Conservation (phyloP, 2,113 vertebrate species). For the Rhadina sibilatrix region DNA sequence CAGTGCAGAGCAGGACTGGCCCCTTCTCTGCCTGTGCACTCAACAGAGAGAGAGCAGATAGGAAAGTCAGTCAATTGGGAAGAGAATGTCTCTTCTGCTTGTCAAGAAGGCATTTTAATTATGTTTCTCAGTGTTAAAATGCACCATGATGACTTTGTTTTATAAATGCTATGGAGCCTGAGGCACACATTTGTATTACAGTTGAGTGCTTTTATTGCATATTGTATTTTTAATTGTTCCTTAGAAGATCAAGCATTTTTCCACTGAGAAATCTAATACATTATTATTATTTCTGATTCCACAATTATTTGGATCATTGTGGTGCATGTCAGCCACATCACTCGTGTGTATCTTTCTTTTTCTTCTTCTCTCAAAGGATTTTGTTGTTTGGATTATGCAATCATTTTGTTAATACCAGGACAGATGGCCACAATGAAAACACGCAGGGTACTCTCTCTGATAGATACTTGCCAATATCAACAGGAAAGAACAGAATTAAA, state of each 20-base stretch:
- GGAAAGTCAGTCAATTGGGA: not conserved
- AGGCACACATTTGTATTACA: not conserved
- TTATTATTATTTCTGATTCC: constrained; percentile 42
- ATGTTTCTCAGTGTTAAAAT: not conserved
- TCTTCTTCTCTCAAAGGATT: constrained; percentile 30
- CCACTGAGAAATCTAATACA: constrained; percentile 3
- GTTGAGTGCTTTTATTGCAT: not conserved
- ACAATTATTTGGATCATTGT: constrained; percentile 19
- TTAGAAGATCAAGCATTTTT: not conserved
- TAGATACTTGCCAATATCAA: constrained; percentile 55
- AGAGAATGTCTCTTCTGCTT: not conserved
- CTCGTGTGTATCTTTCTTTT: not conserved
- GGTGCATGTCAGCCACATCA: not conserved
- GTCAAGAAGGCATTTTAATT: not conserved
- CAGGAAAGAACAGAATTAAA: constrained; percentile 54
- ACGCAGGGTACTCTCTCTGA: constrained; percentile 43
- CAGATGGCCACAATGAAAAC: constrained; percentile 59
- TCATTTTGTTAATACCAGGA: constrained; percentile 42
- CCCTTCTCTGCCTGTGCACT: not conserved
- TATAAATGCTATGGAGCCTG: not conserved
- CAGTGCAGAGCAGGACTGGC: not conserved
- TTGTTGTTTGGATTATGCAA: constrained; percentile 56
- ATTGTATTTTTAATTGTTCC: constrained; percentile 24
- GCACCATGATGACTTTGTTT: not conserved
- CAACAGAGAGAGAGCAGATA: not conserved